Evolutionary conservation across 92 coral and sea anemone genomes (phyloP), one percentile per base, ranked within the genome.

Genomic region (Chrysogorgia sp.): DNA sequence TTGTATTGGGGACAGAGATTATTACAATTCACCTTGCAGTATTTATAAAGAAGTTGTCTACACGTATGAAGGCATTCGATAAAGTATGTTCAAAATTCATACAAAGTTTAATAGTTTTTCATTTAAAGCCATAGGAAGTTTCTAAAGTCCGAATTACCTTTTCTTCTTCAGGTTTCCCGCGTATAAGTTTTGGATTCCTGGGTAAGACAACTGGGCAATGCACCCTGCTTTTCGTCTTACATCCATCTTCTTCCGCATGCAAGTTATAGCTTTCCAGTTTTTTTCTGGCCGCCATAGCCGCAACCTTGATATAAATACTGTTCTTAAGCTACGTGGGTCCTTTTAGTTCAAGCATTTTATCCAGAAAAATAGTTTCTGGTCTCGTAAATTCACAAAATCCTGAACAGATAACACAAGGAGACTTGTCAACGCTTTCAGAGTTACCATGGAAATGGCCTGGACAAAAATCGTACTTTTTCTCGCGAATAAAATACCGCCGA

Each of bases 121-220:
- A n/a, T n/a, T n/a, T n/a, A n/a, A n/a, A n/a, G n/a, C n/a, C n/a
- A n/a, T n/a, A n/a, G n/a, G n/a, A n/a, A n/a, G n/a, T n/a, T n/a
- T n/a, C n/a, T n/a, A n/a, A n/a, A n/a, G n/a, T n/a, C n/a, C n/a
- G n/a, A n/a, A n/a, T 47, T 79, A 92, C 99, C 96, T 96, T 96
- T 75, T 96, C 99, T 78, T 92, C 96, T 50, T 86, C 96, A 40
- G 87, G 75, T 45, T 86, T 58, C 58, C 89, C 96, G 67, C 87
- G 88, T 0, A 96, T 92, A 59, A 96, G 97, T 71, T 96, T 96
- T 19, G 99, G 99, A 80, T 96, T 96, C 69, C 97, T 88, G 15
- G 99, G 99, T 83, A 87, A 90, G 24, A 90, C 90, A 78, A 96
- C 99, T 74, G 79, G 79, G 19, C 64, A 56, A 56, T 56, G 79